Conservation (phyloP, 2,113 vertebrate species). For the Centropus bengalensis region DNA sequence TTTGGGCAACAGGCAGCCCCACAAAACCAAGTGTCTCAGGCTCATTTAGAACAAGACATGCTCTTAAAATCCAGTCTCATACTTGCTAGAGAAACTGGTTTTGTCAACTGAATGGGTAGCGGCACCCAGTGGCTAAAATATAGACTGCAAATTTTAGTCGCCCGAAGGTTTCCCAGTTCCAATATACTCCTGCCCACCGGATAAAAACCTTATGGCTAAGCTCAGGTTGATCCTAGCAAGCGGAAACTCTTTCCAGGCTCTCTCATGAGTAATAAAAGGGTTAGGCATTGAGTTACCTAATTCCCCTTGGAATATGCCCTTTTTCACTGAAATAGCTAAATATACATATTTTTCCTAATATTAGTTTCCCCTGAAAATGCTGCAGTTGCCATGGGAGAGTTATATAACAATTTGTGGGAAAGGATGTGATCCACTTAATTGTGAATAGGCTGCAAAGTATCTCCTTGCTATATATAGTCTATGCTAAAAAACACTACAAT, state of each 20-base stretch:
- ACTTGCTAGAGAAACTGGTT: background rate
- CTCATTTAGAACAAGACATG: background rate
- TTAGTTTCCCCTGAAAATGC: background rate
- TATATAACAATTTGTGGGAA: background rate
- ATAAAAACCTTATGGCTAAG: background rate
- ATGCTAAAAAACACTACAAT: background rate
- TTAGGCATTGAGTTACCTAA: background rate
- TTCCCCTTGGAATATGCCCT: background rate
- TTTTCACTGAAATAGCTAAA: background rate
- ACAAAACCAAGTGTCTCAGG: background rate
- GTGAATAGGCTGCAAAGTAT: background rate
- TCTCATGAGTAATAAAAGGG: background rate
- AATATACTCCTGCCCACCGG: accelerated
- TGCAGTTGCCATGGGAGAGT: constrained; percentile 38
- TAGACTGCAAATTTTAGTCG: background rate
- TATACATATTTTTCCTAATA: background rate
- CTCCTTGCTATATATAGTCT: background rate
- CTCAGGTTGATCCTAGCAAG: background rate
- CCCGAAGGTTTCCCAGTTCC: background rate
- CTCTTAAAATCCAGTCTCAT: background rate
- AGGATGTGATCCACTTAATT: background rate
- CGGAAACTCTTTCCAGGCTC: background rate
- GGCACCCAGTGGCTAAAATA: constrained; percentile 63
- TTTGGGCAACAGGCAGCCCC: background rate
- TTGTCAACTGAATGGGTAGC: constrained; percentile 43